phyloP scores from a whole-genome alignment of 1,140 invertebrate species.

The Drosophila nigrodunni region DNA sequence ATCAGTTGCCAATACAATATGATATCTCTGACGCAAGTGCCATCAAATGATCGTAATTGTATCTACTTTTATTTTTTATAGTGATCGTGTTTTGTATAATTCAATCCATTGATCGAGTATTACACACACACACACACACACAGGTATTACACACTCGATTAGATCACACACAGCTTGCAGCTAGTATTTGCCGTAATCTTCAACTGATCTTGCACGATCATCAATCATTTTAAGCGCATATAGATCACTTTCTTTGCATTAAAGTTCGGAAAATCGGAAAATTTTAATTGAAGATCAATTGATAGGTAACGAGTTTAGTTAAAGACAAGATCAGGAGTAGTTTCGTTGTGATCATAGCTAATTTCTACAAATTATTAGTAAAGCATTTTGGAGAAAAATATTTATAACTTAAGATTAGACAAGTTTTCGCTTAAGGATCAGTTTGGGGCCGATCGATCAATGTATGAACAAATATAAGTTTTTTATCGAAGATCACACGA shows the following conservation, averaged over 20 bases:
- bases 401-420: too few species aligned
- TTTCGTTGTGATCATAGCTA: neutral
- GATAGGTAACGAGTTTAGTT: neutral
- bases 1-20: neutral
- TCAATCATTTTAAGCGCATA: neutral
- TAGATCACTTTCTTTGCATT: neutral
- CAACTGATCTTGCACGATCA: neutral
- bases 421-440: too few species aligned
- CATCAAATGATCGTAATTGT: neutral
- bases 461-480: too few species aligned
- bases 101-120: neutral
- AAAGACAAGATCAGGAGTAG: neutral
- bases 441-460: too few species aligned
- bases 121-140: neutral
- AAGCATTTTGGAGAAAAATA: too few species aligned
- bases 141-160: neutral
- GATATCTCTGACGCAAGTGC: neutral
- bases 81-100: neutral
- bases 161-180: neutral
- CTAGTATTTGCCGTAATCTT: neutral
- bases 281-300: neutral
- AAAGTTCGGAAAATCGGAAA: neutral
- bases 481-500: too few species aligned
- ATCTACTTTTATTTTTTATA: neutral
- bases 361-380: neutral